phyloP scores from a whole-genome alignment of 2,113 vertebrate species.

The Dromiciops gliroides region DNA sequence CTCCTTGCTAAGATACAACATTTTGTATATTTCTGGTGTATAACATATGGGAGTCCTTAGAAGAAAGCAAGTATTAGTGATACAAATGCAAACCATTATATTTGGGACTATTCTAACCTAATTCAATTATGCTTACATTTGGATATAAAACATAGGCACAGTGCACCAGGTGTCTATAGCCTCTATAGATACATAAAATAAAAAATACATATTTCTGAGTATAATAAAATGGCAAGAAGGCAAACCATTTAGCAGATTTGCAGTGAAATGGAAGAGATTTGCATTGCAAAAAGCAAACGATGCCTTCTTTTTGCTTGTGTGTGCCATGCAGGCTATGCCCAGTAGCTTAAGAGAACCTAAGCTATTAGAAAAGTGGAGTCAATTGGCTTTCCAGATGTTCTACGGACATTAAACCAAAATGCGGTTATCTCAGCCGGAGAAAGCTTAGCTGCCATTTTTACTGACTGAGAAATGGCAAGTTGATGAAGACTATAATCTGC shows the following conservation, averaged over 20 bases:
- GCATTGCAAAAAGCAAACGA: slow-evolving; percentile 48
- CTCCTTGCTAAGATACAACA: slow-evolving; percentile 10
- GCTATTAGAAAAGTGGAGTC: slow-evolving; percentile 27
- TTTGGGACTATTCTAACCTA: neutral
- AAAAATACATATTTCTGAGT: slow-evolving; percentile 36
- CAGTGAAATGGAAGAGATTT: slow-evolving; percentile 55
- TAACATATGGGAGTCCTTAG: neutral
- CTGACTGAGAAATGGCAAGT: slow-evolving; percentile 34
- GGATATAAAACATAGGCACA: neutral
- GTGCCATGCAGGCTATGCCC: neutral
- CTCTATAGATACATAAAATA: neutral
- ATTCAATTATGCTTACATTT: neutral
- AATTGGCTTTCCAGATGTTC: slow-evolving; percentile 74
- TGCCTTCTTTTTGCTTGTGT: slow-evolving; percentile 54
- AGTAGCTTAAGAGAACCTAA: neutral
- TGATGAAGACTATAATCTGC: neutral
- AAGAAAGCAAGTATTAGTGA: slow-evolving; percentile 8
- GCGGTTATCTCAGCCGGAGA: slow-evolving; percentile 72
- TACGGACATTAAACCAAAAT: slow-evolving; percentile 41
- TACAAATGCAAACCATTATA: neutral
- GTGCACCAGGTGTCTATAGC: neutral
- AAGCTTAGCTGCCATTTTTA: slow-evolving; percentile 55
- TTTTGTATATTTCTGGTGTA: neutral
- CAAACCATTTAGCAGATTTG: slow-evolving; percentile 62
- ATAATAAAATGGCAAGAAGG: slow-evolving; percentile 47